A percentile compares a stretch with the other conserved stretches of the same genome.
These are phyloP conservation scores for Anas platyrhynchos DNA, from an alignment of 2,113 vertebrate genomes.

Conservation along the genomic window DNA sequence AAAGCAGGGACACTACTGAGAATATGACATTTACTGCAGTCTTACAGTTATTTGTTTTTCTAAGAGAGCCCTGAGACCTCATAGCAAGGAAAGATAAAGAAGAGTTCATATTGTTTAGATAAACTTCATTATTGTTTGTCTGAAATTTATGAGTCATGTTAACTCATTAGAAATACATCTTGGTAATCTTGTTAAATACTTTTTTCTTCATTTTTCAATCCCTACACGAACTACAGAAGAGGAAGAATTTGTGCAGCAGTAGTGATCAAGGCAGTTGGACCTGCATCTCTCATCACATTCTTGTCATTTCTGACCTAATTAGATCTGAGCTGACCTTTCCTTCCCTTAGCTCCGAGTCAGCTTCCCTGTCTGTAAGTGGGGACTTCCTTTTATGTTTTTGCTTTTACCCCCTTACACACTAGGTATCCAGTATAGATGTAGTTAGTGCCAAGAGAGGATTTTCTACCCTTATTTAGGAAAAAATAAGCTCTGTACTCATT, in stretches of 20 bases:
- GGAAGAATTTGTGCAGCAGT: background rate
- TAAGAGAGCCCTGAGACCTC: background rate
- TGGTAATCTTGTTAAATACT: background rate
- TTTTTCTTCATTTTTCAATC: background rate
- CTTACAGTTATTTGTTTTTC: background rate
- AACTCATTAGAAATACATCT: background rate
- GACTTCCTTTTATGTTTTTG: background rate
- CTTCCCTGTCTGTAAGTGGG: background rate
- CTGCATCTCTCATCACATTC: background rate
- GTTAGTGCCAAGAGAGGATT: background rate
- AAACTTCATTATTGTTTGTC: background rate
- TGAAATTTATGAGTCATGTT: background rate
- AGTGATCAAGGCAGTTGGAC: background rate
- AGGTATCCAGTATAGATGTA: background rate
- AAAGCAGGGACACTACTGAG: background rate
- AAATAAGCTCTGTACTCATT: background rate
- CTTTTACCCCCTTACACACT: background rate
- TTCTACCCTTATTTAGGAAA: background rate
- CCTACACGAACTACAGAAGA: background rate
- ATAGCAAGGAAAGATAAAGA: background rate
- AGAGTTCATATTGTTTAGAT: background rate
- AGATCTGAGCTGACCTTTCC: background rate
- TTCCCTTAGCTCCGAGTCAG: background rate
- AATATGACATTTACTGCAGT: background rate
- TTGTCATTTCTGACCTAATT: background rate